Evolutionary conservation across 2,797 vertebrate species (phyloP), one percentile per base, ranked within the genome.

Genomic region (Nannoperca obscura): DNA sequence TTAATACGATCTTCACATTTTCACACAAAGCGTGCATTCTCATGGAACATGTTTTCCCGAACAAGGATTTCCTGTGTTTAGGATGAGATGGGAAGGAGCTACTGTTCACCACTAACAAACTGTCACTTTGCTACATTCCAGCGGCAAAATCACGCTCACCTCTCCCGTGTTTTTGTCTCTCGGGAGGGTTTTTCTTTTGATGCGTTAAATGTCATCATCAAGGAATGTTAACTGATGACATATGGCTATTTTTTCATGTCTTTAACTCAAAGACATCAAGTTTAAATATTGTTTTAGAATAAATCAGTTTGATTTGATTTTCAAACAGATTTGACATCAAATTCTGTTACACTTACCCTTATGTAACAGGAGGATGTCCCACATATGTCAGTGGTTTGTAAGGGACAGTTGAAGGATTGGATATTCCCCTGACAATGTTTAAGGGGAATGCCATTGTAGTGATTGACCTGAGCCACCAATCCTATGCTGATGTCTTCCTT

Each of bases 401-500:
- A 76, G 63, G 54, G 44, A 44, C 36, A 15, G 79, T 74, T 72
- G 76, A 89, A 80, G 58, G 72, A 81, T 84, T 73, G 76, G 57
- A 62, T 68, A 54, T 86, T 81, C 84, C 82, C 88, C 76, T 79
- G 89, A 82, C 86, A 76, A 85, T 89, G 86, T 92, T 92, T 84
- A 88, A 91, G 71, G 76, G 85, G 81, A 58, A 80, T 63, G 30
- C 65, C 80, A 89, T 93, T 91, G 87, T 92, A 69, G 60, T 55
- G 84, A 74, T 65, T 81, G 92, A 93, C 91, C 91, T 88, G 85
- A 92, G 86, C 88, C 88, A 74, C 92, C 89, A 84, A 83, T 88
- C 91, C 91, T 81, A 69, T 93, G 94, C 94, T 92, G 94, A 95
- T 93, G 93, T 95, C 94, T 95, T 95, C 91, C 92, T 94, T 94